These are phyloP conservation scores for Leptinotarsa juncta DNA, from an alignment of 2,888 invertebrate species.

Conservation along the genomic window DNA sequence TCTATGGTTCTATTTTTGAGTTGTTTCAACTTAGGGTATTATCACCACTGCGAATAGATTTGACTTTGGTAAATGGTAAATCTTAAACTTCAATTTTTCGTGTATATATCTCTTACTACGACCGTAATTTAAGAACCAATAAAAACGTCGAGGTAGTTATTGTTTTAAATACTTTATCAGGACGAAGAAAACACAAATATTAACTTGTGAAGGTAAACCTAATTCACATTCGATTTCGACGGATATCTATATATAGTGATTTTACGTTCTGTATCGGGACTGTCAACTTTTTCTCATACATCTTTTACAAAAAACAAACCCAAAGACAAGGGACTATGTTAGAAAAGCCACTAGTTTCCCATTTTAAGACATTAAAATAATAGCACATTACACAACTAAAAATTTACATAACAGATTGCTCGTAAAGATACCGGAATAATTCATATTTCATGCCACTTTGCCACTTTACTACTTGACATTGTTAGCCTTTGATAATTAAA, in stretches of 20 bases:
- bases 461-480: constrained; percentile 35
- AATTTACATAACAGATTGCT: constrained; percentile 34
- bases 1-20: no score
- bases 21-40: no score
- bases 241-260: neutral
- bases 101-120: no score
- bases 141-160: no score
- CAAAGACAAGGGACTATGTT: neutral
- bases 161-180: no score
- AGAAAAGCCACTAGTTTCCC: neutral
- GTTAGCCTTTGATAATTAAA: constrained; percentile 37
- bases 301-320: neutral
- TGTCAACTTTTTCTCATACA: neutral
- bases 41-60: no score
- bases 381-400: constrained; percentile 24
- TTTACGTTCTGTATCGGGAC: neutral
- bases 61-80: no score
- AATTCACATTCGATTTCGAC: neutral
- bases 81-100: no score
- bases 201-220: no score
- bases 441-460: constrained; percentile 43
- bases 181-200: no score
- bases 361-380: constrained; percentile 10
- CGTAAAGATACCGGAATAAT: constrained; percentile 37
- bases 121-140: no score